A percentile compares a stretch with the other conserved stretches of the same genome.
phyloP scores from a whole-genome alignment of 2,888 invertebrate species.

The Drepanosiphum platanoidis region DNA sequence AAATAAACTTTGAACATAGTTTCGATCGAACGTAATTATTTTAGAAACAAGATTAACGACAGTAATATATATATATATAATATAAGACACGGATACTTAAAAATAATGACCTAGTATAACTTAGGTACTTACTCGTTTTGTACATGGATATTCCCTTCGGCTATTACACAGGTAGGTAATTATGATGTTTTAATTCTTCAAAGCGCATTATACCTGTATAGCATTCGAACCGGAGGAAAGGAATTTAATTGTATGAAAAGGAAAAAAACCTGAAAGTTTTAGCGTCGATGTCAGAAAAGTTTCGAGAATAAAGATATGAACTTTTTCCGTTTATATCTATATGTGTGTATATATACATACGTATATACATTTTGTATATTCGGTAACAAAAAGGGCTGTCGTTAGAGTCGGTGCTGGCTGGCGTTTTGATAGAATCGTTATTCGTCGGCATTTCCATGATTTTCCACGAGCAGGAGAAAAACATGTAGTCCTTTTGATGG shows the following conservation, averaged over 20 bases:
- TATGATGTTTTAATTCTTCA: conserved; percentile 7
- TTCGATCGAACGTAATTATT: background rate
- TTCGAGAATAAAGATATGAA: background rate
- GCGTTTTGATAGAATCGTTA: too few species aligned
- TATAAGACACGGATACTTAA: background rate
- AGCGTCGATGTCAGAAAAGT: background rate
- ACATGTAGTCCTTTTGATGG: too few species aligned
- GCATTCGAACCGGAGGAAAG: background rate
- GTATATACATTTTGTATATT: too few species aligned
- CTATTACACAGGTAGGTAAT: background rate
- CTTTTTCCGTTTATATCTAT: too few species aligned
- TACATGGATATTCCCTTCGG: background rate
- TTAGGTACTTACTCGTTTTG: background rate
- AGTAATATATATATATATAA: background rate
- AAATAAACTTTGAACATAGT: background rate
- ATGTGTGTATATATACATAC: too few species aligned
- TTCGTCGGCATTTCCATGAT: too few species aligned
- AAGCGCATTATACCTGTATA: background rate
- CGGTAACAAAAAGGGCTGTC: too few species aligned
- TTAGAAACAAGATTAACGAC: background rate
- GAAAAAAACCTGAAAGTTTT: background rate
- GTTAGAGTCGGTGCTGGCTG: too few species aligned
- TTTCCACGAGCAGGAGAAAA: too few species aligned
- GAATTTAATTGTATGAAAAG: background rate
- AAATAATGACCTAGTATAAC: background rate